Base-by-base conservation (phyloP, 2,888 invertebrate species). In the Flexamia atlantica region DNA sequence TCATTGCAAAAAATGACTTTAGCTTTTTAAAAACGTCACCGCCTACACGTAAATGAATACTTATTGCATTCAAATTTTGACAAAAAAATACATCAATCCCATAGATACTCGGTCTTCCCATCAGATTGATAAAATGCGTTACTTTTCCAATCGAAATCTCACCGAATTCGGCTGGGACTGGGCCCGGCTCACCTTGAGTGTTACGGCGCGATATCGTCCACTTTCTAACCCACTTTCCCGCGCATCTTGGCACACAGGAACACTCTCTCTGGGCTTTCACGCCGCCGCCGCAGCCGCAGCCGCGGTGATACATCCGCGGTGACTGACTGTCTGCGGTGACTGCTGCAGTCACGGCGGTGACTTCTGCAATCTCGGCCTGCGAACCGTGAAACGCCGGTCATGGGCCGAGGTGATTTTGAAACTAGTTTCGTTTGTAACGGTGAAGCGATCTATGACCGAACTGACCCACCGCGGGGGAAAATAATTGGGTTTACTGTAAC, bases 171-270 rank as follows among this genome's bases (percentile, higher is more conserved):
- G 36, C 5, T 7, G 36, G 36, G 36, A 36, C 9, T 36, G 46
- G 7, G 46, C 46, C 12, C 12, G 46, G 2, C 2, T 46, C 46
- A 17, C 9, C 10, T 17, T 17, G 10, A 12, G 46, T 23, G 57
- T 68, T 68, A 68, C 68, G 36, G 10, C 17, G 36, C 17, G 72
- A 40, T 72, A 40, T 40, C 36, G 42, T 40, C 72, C 40, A 79
- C 79, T 79, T 79, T 79, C 79, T 79, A 79, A 30, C 79, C 79
- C 79, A 79, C 79, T 79, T 79, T 79, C 79, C 53, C 79, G 79
- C 79, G 10, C 79, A 50, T 76, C 76, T 76, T 30, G 76, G 57
- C 79, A 79, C 79, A 79, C 50, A 30, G 36, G 40, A 79, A 50
- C 76, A 76, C 76, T 79, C 32, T 79, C 79, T 36, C 79, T 36